A percentile compares a stretch with the other conserved stretches of the same genome.
Evolutionary conservation across 2,888 invertebrate genomes (phyloP).

Genomic region (Tyria jacobaeae): DNA sequence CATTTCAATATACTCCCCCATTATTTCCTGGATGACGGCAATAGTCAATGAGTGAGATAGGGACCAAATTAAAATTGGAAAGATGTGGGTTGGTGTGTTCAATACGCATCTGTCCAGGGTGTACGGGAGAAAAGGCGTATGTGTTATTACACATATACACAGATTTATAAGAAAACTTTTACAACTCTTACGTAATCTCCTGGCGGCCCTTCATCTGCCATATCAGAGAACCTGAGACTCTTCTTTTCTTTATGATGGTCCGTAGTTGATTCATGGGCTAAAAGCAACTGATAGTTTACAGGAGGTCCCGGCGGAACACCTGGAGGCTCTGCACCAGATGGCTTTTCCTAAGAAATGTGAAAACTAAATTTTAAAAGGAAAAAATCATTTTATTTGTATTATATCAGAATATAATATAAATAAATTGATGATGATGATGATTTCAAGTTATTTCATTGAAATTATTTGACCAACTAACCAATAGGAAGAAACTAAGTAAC

Average conservation of each 20-base stretch:
- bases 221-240: slow-evolving; percentile 88
- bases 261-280: slow-evolving; percentile 65
- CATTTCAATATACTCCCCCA: too few species aligned
- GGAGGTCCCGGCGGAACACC: slow-evolving; percentile 96
- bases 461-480: not conserved
- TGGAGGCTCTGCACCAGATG: slow-evolving; percentile 88
- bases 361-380: not conserved
- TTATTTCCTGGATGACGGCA: too few species aligned
- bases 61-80: too few species aligned
- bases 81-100: too few species aligned
- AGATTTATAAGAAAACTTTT: not conserved
- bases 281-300: slow-evolving; percentile 89
- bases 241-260: slow-evolving; percentile 74
- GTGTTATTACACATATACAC: too few species aligned
- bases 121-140: too few species aligned
- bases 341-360: slow-evolving; percentile 67
- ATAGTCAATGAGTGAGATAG: too few species aligned
- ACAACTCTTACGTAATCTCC: slow-evolving; percentile 68
- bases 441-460: not conserved
- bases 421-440: too few species aligned
- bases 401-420: too few species aligned
- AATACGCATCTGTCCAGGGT: too few species aligned
- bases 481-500: too few species aligned
- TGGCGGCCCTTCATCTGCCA: slow-evolving; percentile 83
- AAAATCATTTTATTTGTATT: too few species aligned